Conservation (phyloP, 2,113 vertebrate genomes). For the Carollia perspicillata region DNA sequence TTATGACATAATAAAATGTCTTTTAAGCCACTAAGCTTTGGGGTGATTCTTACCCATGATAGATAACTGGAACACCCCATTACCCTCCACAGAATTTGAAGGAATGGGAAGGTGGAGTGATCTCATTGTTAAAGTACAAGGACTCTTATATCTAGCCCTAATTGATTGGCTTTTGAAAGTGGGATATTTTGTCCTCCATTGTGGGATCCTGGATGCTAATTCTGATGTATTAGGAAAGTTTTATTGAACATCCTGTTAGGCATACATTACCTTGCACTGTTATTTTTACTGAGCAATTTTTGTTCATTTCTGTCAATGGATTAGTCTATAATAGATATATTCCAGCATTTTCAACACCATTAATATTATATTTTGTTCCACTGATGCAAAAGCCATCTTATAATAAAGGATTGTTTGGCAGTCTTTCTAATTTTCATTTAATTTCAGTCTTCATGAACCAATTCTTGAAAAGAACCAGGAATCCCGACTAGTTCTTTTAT, state of each 20-base stretch:
- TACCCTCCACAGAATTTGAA: background rate
- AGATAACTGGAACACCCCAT: background rate
- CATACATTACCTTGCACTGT: background rate
- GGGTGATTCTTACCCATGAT: background rate
- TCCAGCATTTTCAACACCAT: background rate
- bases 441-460: background rate
- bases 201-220: background rate
- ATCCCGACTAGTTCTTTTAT: background rate
- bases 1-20: background rate
- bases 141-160: background rate
- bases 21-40: background rate
- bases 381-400: background rate
- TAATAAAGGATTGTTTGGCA: background rate
- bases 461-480: background rate
- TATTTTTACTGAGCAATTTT: background rate
- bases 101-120: background rate
- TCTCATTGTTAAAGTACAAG: background rate
- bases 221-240: background rate
- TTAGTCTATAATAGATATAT: background rate
- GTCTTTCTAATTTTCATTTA: background rate
- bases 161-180: background rate
- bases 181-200: background rate
- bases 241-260: background rate
- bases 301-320: background rate
- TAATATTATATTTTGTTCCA: background rate